These are phyloP conservation scores for Aythya baeri DNA, from an alignment of 2,113 vertebrate species.

Conservation along the genomic window DNA sequence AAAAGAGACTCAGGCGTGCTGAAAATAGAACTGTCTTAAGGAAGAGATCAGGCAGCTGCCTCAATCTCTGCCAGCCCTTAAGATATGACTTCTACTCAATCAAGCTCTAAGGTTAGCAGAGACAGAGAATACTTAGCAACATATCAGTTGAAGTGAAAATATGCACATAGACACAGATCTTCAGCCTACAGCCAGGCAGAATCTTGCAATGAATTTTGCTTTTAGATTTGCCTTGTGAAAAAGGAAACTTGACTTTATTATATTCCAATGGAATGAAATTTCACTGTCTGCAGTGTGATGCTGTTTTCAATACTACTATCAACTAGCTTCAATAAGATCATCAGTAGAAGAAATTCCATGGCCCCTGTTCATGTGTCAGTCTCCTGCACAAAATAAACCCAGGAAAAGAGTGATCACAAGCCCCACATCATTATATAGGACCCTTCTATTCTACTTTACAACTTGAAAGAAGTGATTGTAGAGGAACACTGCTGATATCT, in stretches of 20 bases:
- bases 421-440: neutral
- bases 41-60: neutral
- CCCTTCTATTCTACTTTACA: neutral
- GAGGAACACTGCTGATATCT: neutral
- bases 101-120: neutral
- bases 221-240: neutral
- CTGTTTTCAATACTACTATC: neutral
- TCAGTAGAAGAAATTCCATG: neutral
- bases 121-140: neutral
- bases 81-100: neutral
- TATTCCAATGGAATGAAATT: neutral
- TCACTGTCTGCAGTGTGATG: neutral
- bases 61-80: neutral
- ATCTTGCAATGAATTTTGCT: neutral
- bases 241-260: neutral
- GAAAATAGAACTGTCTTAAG: constrained; percentile 49
- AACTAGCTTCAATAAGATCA: neutral
- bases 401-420: neutral
- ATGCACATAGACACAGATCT: neutral
- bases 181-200: neutral
- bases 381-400: neutral
- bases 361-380: neutral
- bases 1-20: neutral
- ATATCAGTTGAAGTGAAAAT: neutral
- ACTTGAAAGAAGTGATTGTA: neutral